A percentile compares a stretch with the other conserved stretches of the same genome.
Evolutionary conservation across 2,888 invertebrate genomes (phyloP).

Genomic region (Scaeva pyrastri): DNA sequence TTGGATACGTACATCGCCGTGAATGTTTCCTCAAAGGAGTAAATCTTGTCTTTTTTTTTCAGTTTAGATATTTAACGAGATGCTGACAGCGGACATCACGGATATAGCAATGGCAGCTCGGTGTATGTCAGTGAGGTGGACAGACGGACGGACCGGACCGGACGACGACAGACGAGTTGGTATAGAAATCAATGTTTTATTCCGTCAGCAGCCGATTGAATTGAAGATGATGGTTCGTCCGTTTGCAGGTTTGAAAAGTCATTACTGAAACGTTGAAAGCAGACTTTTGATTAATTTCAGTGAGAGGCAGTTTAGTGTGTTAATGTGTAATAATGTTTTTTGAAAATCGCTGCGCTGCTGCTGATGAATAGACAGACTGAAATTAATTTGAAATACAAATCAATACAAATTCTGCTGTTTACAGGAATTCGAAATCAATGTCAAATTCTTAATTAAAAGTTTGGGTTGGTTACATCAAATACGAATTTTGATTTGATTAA

Average conservation of each 20-base stretch:
- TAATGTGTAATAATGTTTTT: not conserved
- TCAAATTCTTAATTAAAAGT: too few species aligned
- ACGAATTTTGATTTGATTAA: too few species aligned
- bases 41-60: slow-evolving; percentile 35
- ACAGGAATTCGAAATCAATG: too few species aligned
- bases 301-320: not conserved
- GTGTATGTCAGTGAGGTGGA: too few species aligned
- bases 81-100: slow-evolving; percentile 32
- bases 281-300: slow-evolving; percentile 51
- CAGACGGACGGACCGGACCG: too few species aligned
- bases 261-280: slow-evolving; percentile 42
- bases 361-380: too few species aligned
- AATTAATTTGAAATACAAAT: not conserved
- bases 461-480: too few species aligned
- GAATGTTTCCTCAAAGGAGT: slow-evolving; percentile 30
- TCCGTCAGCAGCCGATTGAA: not conserved
- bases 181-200: not conserved
- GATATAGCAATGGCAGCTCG: not conserved
- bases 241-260: slow-evolving; percentile 29
- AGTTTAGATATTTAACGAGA: slow-evolving; percentile 39
- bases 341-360: not conserved
- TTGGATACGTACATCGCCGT: slow-evolving; percentile 15
- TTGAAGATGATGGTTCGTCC: slow-evolving; percentile 9
- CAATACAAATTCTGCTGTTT: too few species aligned
- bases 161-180: too few species aligned